Evolutionary conservation across 2,797 vertebrate species (phyloP).

Genomic region (Myiothlypis coronata): DNA sequence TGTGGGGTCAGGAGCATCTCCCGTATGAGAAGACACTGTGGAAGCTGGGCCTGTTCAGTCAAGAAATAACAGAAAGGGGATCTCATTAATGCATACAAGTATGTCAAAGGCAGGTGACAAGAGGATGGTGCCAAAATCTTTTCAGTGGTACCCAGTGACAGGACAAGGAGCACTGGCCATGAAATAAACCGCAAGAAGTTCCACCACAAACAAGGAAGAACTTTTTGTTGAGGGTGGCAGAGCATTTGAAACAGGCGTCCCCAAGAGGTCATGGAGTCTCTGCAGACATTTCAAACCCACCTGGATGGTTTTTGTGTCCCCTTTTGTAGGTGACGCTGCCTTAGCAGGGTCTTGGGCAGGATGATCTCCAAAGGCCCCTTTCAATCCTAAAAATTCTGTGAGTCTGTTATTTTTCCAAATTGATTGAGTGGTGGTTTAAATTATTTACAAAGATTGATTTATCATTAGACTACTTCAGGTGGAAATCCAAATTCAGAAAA

Average conservation of each 20-base stretch:
- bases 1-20: rapidly evolving
- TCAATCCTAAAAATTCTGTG: not conserved
- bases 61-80: not conserved
- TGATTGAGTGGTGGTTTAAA: not conserved
- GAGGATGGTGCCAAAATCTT: not conserved
- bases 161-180: not conserved
- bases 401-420: not conserved
- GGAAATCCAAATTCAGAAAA: not conserved
- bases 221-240: not conserved
- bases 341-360: not conserved
- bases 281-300: not conserved
- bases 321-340: not conserved
- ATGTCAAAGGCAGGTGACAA: no score
- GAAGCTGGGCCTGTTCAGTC: not conserved
- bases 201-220: not conserved
- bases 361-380: not conserved
- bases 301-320: not conserved
- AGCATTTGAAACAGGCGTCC: not conserved
- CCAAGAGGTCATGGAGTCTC: no score
- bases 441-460: not conserved
- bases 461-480: not conserved
- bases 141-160: not conserved
- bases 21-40: rapidly evolving
- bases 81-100: not conserved
- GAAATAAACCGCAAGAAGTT: not conserved